Evolutionary conservation across 1,140 invertebrate genomes (phyloP).

Genomic region (Charaxes varanes): DNA sequence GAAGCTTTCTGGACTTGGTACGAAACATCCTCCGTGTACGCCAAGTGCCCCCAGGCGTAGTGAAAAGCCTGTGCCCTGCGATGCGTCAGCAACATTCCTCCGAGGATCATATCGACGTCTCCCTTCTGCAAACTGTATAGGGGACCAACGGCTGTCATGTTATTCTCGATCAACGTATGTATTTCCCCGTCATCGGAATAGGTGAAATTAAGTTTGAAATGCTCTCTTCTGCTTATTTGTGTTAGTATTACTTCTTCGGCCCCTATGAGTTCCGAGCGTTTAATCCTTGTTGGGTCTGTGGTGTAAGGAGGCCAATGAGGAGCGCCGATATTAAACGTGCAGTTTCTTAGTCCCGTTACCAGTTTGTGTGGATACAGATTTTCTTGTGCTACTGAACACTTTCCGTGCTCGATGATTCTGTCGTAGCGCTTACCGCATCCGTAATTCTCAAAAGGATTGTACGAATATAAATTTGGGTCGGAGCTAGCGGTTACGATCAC

Average conservation of each 20-base stretch:
- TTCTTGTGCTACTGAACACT: slow-evolving; percentile 11
- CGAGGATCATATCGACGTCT: slow-evolving; percentile 34
- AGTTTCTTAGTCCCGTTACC: slow-evolving; percentile 25
- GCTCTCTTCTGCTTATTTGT: slow-evolving; percentile 28
- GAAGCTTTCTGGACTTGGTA: slow-evolving; percentile 34
- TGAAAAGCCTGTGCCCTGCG: slow-evolving; percentile 29
- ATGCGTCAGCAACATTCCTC: slow-evolving; percentile 32
- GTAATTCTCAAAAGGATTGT: slow-evolving; percentile 42
- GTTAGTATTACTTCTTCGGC: slow-evolving; percentile 37
- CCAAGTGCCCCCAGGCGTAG: slow-evolving; percentile 30
- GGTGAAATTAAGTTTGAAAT: slow-evolving; percentile 32
- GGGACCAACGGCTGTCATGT: slow-evolving; percentile 30
- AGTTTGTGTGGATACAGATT: slow-evolving; percentile 30
- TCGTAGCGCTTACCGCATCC: slow-evolving; percentile 30
- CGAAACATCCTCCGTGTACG: slow-evolving; percentile 32
- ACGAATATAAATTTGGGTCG: slow-evolving; percentile 29
- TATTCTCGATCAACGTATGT: slow-evolving; percentile 23
- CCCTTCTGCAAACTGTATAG: slow-evolving; percentile 27
- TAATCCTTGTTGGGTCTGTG: slow-evolving; percentile 17
- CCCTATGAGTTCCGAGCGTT: slow-evolving; percentile 12
- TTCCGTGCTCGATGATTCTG: slow-evolving; percentile 22
- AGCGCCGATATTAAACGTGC: slow-evolving; percentile 27
- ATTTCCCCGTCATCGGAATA: slow-evolving; percentile 28
- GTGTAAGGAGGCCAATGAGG: slow-evolving; percentile 39
- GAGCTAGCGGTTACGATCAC: slow-evolving; percentile 23